These are phyloP conservation scores for Athene cunicularia DNA, from an alignment of 2,113 vertebrate species.

Conservation along the genomic window DNA sequence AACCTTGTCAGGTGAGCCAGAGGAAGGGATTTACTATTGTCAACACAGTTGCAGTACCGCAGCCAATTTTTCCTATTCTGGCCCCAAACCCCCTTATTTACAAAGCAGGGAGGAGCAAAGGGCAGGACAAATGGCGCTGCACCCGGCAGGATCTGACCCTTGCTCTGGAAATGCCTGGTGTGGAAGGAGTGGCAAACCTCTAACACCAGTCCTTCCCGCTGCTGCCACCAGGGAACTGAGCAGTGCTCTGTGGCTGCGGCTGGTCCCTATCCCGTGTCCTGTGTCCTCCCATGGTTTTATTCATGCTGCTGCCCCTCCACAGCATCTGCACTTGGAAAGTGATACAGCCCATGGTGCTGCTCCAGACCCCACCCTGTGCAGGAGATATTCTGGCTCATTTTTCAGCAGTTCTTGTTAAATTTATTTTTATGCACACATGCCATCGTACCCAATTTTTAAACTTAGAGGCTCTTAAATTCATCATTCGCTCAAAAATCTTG, in stretches of 20 bases:
- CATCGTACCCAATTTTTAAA: not conserved
- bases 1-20: not conserved
- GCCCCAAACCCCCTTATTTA: not conserved
- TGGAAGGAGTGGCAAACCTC: not conserved
- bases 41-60: not conserved
- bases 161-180: not conserved
- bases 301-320: rapidly evolving
- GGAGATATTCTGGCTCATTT: not conserved
- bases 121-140: not conserved
- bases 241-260: not conserved
- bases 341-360: not conserved
- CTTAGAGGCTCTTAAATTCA: not conserved
- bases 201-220: not conserved
- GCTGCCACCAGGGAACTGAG: not conserved
- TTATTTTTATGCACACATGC: not conserved
- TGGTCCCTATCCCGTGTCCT: not conserved
- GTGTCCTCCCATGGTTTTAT: not conserved
- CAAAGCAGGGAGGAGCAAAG: not conserved
- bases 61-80: not conserved
- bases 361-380: not conserved
- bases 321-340: not conserved
- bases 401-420: not conserved
- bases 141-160: not conserved
- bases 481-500: not conserved
- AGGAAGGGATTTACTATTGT: not conserved